Percentiles rank a stretch among this genome's conserved stretches.
Evolutionary conservation across 2,797 vertebrate species (phyloP).

Genomic region (Typhlichthys eigenmanni): DNA sequence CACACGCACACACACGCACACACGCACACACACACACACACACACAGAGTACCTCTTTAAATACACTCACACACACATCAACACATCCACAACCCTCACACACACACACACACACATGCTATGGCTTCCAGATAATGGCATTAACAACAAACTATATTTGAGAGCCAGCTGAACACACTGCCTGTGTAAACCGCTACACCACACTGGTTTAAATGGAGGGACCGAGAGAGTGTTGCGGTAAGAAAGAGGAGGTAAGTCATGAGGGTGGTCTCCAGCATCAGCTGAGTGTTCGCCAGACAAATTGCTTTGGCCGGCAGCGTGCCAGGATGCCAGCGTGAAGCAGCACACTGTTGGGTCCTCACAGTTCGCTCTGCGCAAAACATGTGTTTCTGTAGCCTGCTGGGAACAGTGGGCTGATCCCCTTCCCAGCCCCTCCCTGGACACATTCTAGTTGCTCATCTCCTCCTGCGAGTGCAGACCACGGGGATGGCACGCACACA

Average conservation of each 20-base stretch:
- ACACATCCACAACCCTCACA: constrained; percentile 20
- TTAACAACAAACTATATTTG: constrained; percentile 43
- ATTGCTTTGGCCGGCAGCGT: constrained; percentile 65
- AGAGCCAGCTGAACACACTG: constrained; percentile 62
- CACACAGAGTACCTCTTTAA: constrained; percentile 12
- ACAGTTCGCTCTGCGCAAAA: constrained; percentile 35
- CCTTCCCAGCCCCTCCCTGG: constrained; percentile 27
- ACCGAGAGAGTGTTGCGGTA: constrained; percentile 26
- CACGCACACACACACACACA: constrained; percentile 22
- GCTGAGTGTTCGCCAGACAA: constrained; percentile 74
- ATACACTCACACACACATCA: background rate
- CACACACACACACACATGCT: constrained; percentile 36
- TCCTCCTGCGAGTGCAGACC: constrained; percentile 17
- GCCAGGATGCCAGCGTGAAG: constrained; percentile 56
- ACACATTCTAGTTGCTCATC: constrained; percentile 31
- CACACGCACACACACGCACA: constrained; percentile 37
- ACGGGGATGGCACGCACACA: constrained; percentile 16
- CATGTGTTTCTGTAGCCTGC: constrained; percentile 13
- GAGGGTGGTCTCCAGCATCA: constrained; percentile 46
- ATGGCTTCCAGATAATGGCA: constrained; percentile 61
- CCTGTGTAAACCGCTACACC: constrained; percentile 44
- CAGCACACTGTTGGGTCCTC: constrained; percentile 40
- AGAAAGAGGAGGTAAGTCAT: constrained; percentile 44
- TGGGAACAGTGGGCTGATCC: constrained; percentile 30
- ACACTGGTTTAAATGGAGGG: constrained; percentile 46